These are phyloP conservation scores for Caenorhabditis japonica DNA, from an alignment of 2,888 invertebrate genomes.

Conservation along the genomic window DNA sequence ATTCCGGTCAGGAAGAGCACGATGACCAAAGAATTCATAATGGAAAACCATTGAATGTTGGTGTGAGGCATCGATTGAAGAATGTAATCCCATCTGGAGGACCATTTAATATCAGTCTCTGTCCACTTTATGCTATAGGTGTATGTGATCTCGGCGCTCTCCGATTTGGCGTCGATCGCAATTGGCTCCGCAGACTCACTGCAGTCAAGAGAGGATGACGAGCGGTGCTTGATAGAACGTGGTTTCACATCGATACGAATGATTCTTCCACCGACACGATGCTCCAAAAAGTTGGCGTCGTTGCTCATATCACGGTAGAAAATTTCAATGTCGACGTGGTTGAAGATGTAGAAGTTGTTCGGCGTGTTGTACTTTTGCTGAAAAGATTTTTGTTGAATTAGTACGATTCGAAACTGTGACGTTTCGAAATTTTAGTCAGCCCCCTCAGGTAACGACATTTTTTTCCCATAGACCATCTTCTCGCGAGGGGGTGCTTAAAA, in stretches of 20 bases:
- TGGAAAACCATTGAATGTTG: slow-evolving; percentile 83
- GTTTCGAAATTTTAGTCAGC: too few species aligned
- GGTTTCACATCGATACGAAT: slow-evolving; percentile 81
- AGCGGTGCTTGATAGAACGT: slow-evolving; percentile 77
- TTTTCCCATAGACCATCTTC: too few species aligned
- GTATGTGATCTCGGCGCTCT: slow-evolving; percentile 83
- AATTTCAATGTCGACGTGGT: slow-evolving; percentile 93
- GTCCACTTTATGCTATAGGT: slow-evolving; percentile 89
- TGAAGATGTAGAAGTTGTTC: slow-evolving; percentile 91
- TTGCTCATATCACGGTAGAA: slow-evolving; percentile 88
- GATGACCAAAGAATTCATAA: slow-evolving; percentile 95
- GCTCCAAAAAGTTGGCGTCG: slow-evolving; percentile 85
- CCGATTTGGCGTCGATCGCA: slow-evolving; percentile 82
- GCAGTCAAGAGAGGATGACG: slow-evolving; percentile 69
- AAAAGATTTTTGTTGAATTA: slow-evolving; percentile 24
- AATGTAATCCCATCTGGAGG: slow-evolving; percentile 99
- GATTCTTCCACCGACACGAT: slow-evolving; percentile 88
- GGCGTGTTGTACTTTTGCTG: slow-evolving; percentile 77
- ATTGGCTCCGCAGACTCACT: slow-evolving; percentile 82
- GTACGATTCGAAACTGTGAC: slow-evolving; percentile 4
- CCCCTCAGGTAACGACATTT: too few species aligned
- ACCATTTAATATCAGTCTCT: slow-evolving; percentile 86
- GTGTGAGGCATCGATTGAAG: slow-evolving; percentile 97
- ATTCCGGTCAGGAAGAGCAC: slow-evolving; percentile 92
- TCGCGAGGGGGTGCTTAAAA: too few species aligned